Evolutionary conservation across 2,797 vertebrate species (phyloP).

Genomic region (Coilia nasus): DNA sequence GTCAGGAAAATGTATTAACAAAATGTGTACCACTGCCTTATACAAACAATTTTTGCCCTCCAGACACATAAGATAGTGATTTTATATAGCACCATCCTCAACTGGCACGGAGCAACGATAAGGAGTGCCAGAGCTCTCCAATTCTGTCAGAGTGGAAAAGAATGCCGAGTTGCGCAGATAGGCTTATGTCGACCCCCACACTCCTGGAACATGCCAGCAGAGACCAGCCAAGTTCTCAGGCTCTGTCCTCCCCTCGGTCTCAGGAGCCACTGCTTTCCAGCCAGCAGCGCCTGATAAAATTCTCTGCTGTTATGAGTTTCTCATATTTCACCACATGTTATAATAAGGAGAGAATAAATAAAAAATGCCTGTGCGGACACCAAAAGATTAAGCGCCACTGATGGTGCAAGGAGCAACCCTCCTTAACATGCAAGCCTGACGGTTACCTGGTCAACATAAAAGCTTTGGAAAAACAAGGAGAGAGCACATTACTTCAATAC

Average conservation of each 20-base stretch:
- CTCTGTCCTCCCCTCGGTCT: slow-evolving; percentile 50
- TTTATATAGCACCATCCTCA: slow-evolving; percentile 58
- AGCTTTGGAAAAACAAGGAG: no score
- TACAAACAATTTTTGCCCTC: background rate
- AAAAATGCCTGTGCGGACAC: slow-evolving; percentile 27
- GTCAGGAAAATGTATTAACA: background rate
- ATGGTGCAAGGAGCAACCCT: background rate
- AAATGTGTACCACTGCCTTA: background rate
- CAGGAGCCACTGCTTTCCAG: slow-evolving; percentile 48
- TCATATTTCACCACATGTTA: slow-evolving; percentile 42
- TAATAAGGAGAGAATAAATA: slow-evolving; percentile 28
- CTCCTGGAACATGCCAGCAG: slow-evolving; percentile 61
- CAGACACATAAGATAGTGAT: slow-evolving; percentile 30
- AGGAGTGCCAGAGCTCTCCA: slow-evolving; percentile 42
- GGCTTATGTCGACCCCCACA: slow-evolving; percentile 67
- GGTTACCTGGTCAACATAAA: background rate
- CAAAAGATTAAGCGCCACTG: slow-evolving; percentile 15
- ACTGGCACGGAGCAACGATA: slow-evolving; percentile 30
- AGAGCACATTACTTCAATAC: no score
- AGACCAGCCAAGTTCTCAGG: slow-evolving; percentile 69
- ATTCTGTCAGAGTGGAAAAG: slow-evolving; percentile 67
- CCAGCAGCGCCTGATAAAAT: slow-evolving; percentile 54
- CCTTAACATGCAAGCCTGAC: slow-evolving; percentile 4
- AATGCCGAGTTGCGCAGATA: slow-evolving; percentile 62
- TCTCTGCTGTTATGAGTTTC: slow-evolving; percentile 45